Conservation (phyloP, 2,888 invertebrate species). For the Meliscaeva auricollis region DNA sequence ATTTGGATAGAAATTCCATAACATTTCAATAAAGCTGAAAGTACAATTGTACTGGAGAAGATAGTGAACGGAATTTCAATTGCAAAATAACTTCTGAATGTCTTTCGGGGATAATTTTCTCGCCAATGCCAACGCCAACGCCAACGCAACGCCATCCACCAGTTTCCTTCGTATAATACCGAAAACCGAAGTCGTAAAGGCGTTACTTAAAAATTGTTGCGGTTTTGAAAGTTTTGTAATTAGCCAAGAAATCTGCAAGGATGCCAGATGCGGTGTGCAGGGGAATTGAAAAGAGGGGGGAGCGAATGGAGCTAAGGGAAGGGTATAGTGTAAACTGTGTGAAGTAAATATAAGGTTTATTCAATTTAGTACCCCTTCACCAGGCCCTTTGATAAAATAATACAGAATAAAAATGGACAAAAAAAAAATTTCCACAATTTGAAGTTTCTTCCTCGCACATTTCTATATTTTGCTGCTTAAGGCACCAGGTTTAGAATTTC, state of each 20-base stretch:
- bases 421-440: constrained; percentile 33
- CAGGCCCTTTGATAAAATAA: constrained; percentile 10
- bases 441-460: constrained; percentile 3
- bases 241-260: constrained; percentile 52
- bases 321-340: not conserved
- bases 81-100: constrained; percentile 75
- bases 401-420: constrained; percentile 4
- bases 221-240: constrained; percentile 71
- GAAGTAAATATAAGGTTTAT: constrained; percentile 51
- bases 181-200: constrained; percentile 64
- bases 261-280: not conserved
- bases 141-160: not conserved
- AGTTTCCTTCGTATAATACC: not conserved
- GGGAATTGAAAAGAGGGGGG: not conserved
- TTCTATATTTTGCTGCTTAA: not conserved
- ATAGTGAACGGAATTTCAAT: constrained; percentile 75
- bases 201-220: constrained; percentile 73
- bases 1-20: constrained; percentile 72
- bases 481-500: constrained; percentile 31
- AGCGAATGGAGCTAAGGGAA: too few relatives aligned
- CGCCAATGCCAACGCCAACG: not conserved
- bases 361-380: constrained; percentile 50
- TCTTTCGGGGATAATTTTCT: constrained; percentile 70
- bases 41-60: constrained; percentile 60
- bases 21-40: constrained; percentile 55